Evolutionary conservation across 2,113 vertebrate species (phyloP), one percentile per base, ranked within the genome.

Genomic region (Atractosteus spatula): DNA sequence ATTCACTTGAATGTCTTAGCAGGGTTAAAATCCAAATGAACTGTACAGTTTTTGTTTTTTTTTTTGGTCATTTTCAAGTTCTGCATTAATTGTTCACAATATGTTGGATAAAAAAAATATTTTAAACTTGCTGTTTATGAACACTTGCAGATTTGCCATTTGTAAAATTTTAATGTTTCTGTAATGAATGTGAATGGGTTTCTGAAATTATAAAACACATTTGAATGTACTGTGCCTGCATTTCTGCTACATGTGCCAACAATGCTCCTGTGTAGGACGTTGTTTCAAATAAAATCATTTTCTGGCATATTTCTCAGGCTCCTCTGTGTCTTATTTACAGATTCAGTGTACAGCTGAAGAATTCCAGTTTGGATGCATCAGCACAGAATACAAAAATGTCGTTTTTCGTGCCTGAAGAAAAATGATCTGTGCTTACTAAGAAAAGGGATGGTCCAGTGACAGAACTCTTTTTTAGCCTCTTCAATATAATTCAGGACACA

Each of bases 251-350:
- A 43, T 69, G 67, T 29, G 47, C 66, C 75, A 64, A 66, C 57
- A 76, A 66, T 45, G n/a, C 43, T 54, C 69, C 62, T 51, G 41
- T 73, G 41, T 69, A 51, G 4, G 69, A 62, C 62, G 41, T 59
- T 78, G 29, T 42, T 47, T 66, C 66, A 42, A 81, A 77, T 77
- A 77, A 78, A 78, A 45, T 11, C 17, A 41, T 64, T 3, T 74
- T 74, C 68, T 71, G 55, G 61, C 74, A 69, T 66, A 68, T 67
- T 51, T 47, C 70, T 63, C 8, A 66, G 56, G 56, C 3, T 59
- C n/a, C 13, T 12, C 3, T 8, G 56, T 59, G 7, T 59, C 56
- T 59, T 59, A 2, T 59, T 59, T 59, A 59, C 56, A 11, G 56
- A 4, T 4, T 11, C 11, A 59, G 56, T 11, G 14, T n/a, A 59